Evolutionary conservation across 2,888 invertebrate species (phyloP).

Genomic region (Rotaria magnacalcarata): DNA sequence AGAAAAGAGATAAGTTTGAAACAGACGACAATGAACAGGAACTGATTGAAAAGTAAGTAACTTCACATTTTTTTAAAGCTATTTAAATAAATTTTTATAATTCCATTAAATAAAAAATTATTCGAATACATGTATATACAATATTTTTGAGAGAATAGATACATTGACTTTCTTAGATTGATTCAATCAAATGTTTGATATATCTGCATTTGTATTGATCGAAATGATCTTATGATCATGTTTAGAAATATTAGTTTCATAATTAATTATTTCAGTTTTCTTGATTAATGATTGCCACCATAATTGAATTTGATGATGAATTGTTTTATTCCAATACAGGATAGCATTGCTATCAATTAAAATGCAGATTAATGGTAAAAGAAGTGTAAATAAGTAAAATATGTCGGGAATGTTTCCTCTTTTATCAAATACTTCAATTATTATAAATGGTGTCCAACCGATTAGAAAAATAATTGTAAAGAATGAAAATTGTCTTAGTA

Average conservation of each 20-base stretch:
- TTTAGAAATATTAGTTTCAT: background rate
- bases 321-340: background rate
- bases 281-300: background rate
- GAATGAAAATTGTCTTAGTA: background rate
- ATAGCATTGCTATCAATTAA: background rate
- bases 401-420: background rate
- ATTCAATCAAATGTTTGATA: too few relatives aligned
- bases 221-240: too few relatives aligned
- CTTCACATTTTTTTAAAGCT: too few relatives aligned
- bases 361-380: background rate
- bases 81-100: too few relatives aligned
- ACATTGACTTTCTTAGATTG: too few relatives aligned
- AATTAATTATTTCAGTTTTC: background rate
- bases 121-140: too few relatives aligned
- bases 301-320: background rate
- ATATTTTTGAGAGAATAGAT: too few relatives aligned
- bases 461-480: background rate
- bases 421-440: background rate
- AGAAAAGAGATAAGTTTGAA: background rate
- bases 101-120: too few relatives aligned
- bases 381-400: background rate
- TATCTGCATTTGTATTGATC: too few relatives aligned
- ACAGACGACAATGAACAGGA: too few relatives aligned
- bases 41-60: too few relatives aligned
- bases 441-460: background rate